Percentiles rank a stretch among this genome's conserved stretches.
Evolutionary conservation across 1,140 invertebrate genomes (phyloP).

Genomic region (Belonocnema kinseyi): DNA sequence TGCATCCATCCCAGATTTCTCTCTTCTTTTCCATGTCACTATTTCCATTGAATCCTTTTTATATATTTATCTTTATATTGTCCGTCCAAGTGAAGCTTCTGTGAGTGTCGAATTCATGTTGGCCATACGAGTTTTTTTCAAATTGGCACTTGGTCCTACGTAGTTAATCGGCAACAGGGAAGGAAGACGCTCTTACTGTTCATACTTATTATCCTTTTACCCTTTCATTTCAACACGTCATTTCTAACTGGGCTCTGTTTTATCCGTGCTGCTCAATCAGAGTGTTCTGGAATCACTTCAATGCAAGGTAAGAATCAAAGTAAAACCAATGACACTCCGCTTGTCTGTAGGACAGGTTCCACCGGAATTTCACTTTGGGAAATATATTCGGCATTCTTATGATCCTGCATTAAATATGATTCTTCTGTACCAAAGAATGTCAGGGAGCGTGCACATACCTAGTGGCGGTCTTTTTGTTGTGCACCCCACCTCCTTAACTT

Average conservation of each 20-base stretch:
- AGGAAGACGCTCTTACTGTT: not conserved
- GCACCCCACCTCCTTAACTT: no score
- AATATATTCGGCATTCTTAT: not conserved
- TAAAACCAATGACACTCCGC: slow-evolving; percentile 13
- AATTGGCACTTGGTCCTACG: slow-evolving; percentile 37
- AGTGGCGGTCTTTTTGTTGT: no score
- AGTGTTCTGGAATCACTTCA: slow-evolving; percentile 99
- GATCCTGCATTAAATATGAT: no score
- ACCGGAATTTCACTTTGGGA: no score
- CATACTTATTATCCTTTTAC: slow-evolving; percentile 44
- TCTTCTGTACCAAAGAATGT: no score
- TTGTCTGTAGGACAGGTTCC: not conserved
- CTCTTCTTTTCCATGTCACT: slow-evolving; percentile 53
- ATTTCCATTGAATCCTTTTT: slow-evolving; percentile 56
- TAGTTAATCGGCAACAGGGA: not conserved
- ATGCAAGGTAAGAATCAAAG: slow-evolving; percentile 90
- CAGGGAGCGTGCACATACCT: no score
- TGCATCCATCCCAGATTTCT: slow-evolving; percentile 57
- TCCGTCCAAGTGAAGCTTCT: slow-evolving; percentile 69
- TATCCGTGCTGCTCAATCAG: slow-evolving; percentile 85
- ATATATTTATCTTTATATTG: slow-evolving; percentile 63
- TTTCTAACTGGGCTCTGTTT: slow-evolving; percentile 77
- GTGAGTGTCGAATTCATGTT: slow-evolving; percentile 68
- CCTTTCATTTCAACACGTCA: slow-evolving; percentile 69
- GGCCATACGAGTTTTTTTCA: slow-evolving; percentile 62